phyloP scores from a whole-genome alignment of 2,888 invertebrate genomes.

The Tetropium fuscum region DNA sequence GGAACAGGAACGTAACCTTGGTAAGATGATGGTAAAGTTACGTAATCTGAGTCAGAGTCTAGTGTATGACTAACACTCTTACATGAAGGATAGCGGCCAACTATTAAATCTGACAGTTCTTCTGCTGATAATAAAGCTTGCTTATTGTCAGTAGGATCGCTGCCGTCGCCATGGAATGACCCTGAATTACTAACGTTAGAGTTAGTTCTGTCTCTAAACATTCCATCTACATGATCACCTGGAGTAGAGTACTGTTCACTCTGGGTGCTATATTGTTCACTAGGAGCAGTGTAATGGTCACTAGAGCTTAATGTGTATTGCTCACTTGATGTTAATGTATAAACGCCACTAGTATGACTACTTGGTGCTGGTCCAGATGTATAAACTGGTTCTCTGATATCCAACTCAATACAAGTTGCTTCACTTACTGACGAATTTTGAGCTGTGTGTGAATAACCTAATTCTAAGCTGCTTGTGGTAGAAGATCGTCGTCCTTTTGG shows the following conservation, averaged over 20 bases:
- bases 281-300: slow-evolving; percentile 56
- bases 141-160: slow-evolving; percentile 85
- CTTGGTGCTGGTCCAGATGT: slow-evolving; percentile 75
- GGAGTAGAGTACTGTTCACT: slow-evolving; percentile 54
- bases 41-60: slow-evolving; percentile 92
- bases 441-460: slow-evolving; percentile 88
- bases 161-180: slow-evolving; percentile 90
- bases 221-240: slow-evolving; percentile 65
- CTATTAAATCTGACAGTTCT: slow-evolving; percentile 86
- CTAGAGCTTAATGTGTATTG: slow-evolving; percentile 65
- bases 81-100: slow-evolving; percentile 81
- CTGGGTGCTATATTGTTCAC: slow-evolving; percentile 57
- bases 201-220: slow-evolving; percentile 77
- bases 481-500: slow-evolving; percentile 74
- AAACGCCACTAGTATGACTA: slow-evolving; percentile 88
- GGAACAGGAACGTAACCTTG: slow-evolving; percentile 73
- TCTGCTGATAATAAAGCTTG: slow-evolving; percentile 84
- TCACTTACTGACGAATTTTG: slow-evolving; percentile 87
- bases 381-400: slow-evolving; percentile 68
- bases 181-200: slow-evolving; percentile 83
- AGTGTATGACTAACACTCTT: slow-evolving; percentile 87
- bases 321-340: slow-evolving; percentile 79
- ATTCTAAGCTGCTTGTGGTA: slow-evolving; percentile 84
- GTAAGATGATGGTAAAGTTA: slow-evolving; percentile 74
- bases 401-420: slow-evolving; percentile 76